A percentile compares a stretch with the other conserved stretches of the same genome.
These are phyloP conservation scores for Bolinopsis microptera DNA, from an alignment of 37 sponge, comb jelly and placozoan species.

Conservation along the genomic window DNA sequence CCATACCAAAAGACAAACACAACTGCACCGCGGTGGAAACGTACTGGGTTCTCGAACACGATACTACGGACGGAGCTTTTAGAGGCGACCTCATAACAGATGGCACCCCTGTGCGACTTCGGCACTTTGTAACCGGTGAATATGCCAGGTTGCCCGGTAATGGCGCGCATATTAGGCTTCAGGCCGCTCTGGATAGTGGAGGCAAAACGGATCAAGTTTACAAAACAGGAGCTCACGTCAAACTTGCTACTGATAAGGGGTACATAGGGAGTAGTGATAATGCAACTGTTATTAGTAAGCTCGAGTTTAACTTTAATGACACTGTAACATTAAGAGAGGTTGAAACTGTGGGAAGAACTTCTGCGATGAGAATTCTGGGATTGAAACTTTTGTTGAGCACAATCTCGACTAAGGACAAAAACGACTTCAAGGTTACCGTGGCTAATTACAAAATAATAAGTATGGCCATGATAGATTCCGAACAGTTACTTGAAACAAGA, in stretches of 20 bases:
- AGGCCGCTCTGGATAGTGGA: background rate
- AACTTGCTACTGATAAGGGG: background rate
- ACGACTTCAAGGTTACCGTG: background rate
- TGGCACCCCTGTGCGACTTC: background rate
- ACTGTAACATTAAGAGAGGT: background rate
- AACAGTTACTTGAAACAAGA: background rate
- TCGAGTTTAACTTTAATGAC: background rate
- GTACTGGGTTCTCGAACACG: background rate
- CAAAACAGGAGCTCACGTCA: background rate
- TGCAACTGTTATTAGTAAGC: background rate
- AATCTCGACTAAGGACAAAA: background rate
- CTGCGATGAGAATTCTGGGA: background rate
- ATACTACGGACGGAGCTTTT: background rate
- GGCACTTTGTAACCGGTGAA: background rate
- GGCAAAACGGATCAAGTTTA: background rate
- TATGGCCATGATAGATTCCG: background rate
- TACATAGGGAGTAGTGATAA: background rate
- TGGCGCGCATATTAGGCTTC: background rate
- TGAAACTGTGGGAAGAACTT: background rate
- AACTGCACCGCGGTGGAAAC: background rate
- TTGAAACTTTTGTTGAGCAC: background rate
- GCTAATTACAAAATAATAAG: background rate
- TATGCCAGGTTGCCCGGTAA: constrained; percentile 8
- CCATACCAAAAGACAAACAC: background rate
- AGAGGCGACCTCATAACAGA: background rate